phyloP scores from a whole-genome alignment of 2,888 invertebrate genomes.

The Acleris emargana region DNA sequence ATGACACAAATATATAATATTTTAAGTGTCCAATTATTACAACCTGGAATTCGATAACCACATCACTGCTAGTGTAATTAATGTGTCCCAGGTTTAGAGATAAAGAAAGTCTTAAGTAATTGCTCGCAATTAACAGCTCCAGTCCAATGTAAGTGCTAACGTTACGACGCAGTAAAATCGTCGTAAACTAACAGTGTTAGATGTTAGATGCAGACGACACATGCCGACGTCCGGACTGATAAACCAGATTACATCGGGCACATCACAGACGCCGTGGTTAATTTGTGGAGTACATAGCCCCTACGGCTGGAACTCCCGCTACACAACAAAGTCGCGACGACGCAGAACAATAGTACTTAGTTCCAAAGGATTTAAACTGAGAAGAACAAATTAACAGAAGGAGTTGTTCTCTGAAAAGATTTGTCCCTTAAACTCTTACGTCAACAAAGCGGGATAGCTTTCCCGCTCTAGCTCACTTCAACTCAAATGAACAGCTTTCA shows the following conservation, averaged over 20 bases:
- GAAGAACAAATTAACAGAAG: conserved; percentile 9
- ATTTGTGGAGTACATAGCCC: conserved; percentile 34
- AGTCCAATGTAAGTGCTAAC: conserved; percentile 28
- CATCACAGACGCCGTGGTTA: conserved; percentile 34
- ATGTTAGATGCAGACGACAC: conserved; percentile 42
- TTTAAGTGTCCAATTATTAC: not conserved
- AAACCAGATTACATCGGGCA: conserved; percentile 52
- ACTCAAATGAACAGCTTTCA: not conserved
- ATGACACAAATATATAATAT: not conserved
- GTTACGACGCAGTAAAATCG: conserved; percentile 48
- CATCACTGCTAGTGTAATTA: not conserved
- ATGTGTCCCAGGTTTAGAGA: not conserved
- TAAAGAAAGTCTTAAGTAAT: conserved; percentile 2
- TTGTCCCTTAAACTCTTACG: not conserved
- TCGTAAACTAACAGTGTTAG: conserved; percentile 49
- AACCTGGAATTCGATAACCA: conserved; percentile 1
- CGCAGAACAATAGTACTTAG: conserved; percentile 7
- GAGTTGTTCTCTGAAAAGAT: conserved; percentile 4
- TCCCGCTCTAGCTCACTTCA: conserved; percentile 1
- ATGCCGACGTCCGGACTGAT: conserved; percentile 52
- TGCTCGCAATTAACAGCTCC: conserved; percentile 21
- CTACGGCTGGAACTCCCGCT: conserved; percentile 28
- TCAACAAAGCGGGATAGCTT: not conserved
- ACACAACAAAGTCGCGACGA: conserved; percentile 18
- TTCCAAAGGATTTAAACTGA: not conserved